Conservation (phyloP, 2,113 vertebrate species). For the Varanus salvator region DNA sequence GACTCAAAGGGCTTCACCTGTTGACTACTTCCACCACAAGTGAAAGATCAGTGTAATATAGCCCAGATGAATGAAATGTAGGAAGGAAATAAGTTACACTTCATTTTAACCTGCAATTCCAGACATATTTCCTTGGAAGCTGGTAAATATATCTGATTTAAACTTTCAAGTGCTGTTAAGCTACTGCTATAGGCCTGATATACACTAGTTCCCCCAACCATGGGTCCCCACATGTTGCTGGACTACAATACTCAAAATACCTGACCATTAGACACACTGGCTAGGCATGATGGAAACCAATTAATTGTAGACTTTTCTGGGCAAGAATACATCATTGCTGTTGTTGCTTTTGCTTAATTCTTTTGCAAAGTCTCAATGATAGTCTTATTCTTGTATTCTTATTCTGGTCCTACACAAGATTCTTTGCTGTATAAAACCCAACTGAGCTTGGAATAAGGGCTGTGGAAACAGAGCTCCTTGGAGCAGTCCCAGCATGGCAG, state of each 20-base stretch:
- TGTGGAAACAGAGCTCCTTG: too few relatives aligned
- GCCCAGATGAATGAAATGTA: conserved; percentile 14
- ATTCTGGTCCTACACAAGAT: too few relatives aligned
- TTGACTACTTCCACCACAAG: conserved; percentile 3
- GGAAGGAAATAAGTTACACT: neutral
- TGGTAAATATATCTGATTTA: neutral
- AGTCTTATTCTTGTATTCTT: too few relatives aligned
- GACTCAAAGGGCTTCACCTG: neutral
- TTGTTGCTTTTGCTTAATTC: too few relatives aligned
- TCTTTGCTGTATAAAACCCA: too few relatives aligned
- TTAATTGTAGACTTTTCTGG: neutral
- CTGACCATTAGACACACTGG: neutral
- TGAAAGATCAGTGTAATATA: neutral
- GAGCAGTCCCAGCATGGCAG: too few relatives aligned
- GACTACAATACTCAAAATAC: neutral
- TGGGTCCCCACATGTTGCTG: neutral
- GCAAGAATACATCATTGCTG: neutral
- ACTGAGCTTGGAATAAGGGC: too few relatives aligned
- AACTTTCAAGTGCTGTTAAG: neutral
- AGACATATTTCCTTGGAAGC: neutral
- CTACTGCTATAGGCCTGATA: neutral
- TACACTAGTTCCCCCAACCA: neutral
- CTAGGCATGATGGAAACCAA: neutral
- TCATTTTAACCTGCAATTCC: neutral
- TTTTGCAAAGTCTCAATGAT: too few relatives aligned